Conservation (phyloP, 2,113 vertebrate species). For the Opisthocomus hoazin region DNA sequence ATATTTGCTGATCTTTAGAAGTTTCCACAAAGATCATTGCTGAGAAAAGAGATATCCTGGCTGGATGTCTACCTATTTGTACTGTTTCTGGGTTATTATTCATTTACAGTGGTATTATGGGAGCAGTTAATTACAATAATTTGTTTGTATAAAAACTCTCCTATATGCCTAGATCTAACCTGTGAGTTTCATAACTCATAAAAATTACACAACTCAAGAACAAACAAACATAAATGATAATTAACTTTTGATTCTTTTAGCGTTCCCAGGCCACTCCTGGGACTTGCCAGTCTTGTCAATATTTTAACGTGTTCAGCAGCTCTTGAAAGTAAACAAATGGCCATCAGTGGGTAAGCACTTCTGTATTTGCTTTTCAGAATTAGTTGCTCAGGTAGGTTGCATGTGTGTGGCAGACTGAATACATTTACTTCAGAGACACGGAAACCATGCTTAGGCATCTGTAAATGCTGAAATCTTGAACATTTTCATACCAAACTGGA, state of each 20-base stretch:
- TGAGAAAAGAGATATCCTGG: background rate
- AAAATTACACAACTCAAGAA: conserved; percentile 4
- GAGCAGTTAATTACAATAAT: conserved; percentile 27
- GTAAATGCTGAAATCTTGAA: background rate
- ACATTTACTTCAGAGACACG: background rate
- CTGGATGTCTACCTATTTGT: background rate
- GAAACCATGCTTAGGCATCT: background rate
- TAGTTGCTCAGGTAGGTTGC: background rate
- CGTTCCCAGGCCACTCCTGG: background rate
- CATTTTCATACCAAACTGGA: accelerated
- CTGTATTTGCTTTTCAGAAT: conserved; percentile 9
- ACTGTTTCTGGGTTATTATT: background rate
- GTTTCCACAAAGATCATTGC: background rate
- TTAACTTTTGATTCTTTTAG: background rate
- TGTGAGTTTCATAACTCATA: background rate
- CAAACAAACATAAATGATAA: background rate
- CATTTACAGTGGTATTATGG: background rate
- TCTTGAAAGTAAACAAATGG: conserved; percentile 17
- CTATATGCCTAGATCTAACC: background rate
- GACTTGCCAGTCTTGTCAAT: conserved; percentile 5
- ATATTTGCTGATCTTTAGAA: background rate
- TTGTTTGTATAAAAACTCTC: background rate
- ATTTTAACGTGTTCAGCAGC: conserved; percentile 13
- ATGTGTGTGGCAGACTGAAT: background rate
- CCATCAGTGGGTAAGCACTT: background rate